Conservation (phyloP, 2,888 invertebrate genomes). For the Apocheima hispidaria region DNA sequence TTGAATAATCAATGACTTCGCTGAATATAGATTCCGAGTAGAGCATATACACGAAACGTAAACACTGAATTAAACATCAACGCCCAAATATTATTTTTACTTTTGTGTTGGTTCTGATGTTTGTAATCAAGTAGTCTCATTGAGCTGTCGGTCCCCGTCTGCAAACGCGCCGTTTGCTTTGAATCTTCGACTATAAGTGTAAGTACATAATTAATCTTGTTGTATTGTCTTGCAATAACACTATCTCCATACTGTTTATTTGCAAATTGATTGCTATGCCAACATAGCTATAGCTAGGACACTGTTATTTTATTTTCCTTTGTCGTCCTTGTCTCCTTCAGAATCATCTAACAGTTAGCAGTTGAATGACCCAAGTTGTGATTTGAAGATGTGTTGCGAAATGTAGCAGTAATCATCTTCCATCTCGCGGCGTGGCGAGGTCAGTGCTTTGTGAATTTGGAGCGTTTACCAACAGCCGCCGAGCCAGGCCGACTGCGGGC, state of each 20-base stretch:
- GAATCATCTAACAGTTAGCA: background rate
- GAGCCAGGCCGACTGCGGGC: slow-evolving; percentile 8
- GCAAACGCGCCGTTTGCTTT: background rate
- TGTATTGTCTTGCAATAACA: slow-evolving; percentile 1
- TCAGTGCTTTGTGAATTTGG: slow-evolving; percentile 45
- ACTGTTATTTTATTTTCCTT: background rate
- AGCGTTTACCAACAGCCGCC: slow-evolving; percentile 36
- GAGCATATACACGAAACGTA: slow-evolving; percentile 9
- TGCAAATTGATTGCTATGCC: background rate
- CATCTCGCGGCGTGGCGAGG: slow-evolving; percentile 44
- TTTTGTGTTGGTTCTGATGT: slow-evolving; percentile 11
- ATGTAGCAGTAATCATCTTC: slow-evolving; percentile 42
- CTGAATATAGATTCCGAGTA: slow-evolving; percentile 18
- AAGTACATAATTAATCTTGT: background rate
- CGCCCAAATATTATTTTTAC: slow-evolving; percentile 18
- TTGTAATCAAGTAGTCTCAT: slow-evolving; percentile 1
- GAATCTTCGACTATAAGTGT: background rate
- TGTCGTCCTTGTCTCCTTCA: slow-evolving; percentile 8
- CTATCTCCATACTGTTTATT: background rate
- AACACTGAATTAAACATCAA: slow-evolving; percentile 13
- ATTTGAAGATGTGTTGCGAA: slow-evolving; percentile 30
- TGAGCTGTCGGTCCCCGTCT: background rate
- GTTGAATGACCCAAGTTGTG: slow-evolving; percentile 14
- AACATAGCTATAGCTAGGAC: background rate
- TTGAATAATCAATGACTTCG: slow-evolving; percentile 26